Evolutionary conservation across 2,888 invertebrate genomes (phyloP).

Genomic region (Eilema griseolum): DNA sequence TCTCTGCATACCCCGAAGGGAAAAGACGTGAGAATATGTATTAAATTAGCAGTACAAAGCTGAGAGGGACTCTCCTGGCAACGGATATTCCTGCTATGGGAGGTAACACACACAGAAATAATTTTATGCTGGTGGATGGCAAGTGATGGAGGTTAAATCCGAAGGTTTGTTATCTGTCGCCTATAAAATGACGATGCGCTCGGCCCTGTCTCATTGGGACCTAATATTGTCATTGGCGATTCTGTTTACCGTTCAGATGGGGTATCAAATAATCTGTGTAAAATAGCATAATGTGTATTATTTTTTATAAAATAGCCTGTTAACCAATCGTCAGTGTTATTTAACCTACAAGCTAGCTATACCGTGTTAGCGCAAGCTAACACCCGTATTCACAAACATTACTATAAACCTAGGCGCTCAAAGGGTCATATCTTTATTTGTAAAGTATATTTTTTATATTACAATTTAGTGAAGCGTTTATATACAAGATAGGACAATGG

Average conservation of each 20-base stretch:
- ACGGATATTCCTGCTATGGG: background rate
- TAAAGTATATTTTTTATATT: background rate
- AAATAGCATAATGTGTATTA: background rate
- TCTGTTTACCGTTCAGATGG: slow-evolving; percentile 6
- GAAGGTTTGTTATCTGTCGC: no score
- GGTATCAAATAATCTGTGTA: slow-evolving; percentile 1
- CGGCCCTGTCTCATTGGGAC: slow-evolving; percentile 26
- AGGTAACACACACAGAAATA: slow-evolving; percentile 8
- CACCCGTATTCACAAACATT: slow-evolving; percentile 16
- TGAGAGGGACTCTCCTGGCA: background rate
- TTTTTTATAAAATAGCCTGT: slow-evolving; percentile 5
- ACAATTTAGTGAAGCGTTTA: slow-evolving; percentile 2
- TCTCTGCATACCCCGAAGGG: background rate
- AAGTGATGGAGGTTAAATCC: no score
- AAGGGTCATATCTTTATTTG: background rate
- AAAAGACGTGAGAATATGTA: background rate
- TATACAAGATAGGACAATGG: slow-evolving; percentile 12
- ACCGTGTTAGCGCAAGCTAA: slow-evolving; percentile 14
- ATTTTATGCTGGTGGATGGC: background rate
- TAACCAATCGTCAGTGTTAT: slow-evolving; percentile 13
- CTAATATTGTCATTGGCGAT: slow-evolving; percentile 33
- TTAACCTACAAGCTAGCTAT: slow-evolving; percentile 14
- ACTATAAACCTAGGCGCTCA: slow-evolving; percentile 6
- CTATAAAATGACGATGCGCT: slow-evolving; percentile 19
- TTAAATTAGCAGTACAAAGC: background rate